Conservation (phyloP, 1,140 invertebrate genomes). For the Cyclina sinensis region DNA sequence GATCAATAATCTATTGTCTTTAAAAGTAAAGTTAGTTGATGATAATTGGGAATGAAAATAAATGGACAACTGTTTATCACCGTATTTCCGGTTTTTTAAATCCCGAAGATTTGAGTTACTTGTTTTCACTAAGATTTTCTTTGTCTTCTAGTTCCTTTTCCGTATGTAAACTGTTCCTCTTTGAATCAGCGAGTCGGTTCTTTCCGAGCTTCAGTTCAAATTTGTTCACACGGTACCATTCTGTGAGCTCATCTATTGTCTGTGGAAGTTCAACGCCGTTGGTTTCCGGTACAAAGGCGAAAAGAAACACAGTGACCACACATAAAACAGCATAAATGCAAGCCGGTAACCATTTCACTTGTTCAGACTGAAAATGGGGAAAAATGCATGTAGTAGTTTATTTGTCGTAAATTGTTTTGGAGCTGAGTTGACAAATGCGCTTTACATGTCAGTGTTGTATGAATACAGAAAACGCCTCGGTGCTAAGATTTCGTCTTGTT, state of each 20-base stretch:
- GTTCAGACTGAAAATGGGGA: slow-evolving; percentile 60
- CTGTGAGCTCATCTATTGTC: slow-evolving; percentile 66
- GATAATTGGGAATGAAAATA: too few relatives aligned
- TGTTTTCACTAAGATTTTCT: too few relatives aligned
- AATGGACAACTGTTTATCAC: too few relatives aligned
- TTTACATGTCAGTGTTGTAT: not conserved
- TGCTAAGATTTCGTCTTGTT: too few relatives aligned
- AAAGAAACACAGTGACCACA: slow-evolving; percentile 47
- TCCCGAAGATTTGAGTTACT: too few relatives aligned
- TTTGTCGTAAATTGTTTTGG: not conserved
- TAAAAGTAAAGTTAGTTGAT: too few relatives aligned
- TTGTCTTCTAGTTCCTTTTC: not conserved
- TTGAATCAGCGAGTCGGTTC: not conserved
- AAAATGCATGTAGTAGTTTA: too few relatives aligned
- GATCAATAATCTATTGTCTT: too few relatives aligned
- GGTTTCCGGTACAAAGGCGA: slow-evolving; percentile 69
- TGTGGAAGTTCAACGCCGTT: slow-evolving; percentile 70
- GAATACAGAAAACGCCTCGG: not conserved
- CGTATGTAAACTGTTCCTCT: not conserved
- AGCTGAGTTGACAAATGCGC: not conserved
- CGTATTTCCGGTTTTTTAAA: too few relatives aligned
- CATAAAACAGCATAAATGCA: slow-evolving; percentile 59
- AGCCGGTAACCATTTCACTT: slow-evolving; percentile 67
- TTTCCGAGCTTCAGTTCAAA: slow-evolving; percentile 56
- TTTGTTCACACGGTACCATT: slow-evolving; percentile 59